Base-by-base conservation (phyloP, 2,888 invertebrate species). In the Nebria brevicollis region DNA sequence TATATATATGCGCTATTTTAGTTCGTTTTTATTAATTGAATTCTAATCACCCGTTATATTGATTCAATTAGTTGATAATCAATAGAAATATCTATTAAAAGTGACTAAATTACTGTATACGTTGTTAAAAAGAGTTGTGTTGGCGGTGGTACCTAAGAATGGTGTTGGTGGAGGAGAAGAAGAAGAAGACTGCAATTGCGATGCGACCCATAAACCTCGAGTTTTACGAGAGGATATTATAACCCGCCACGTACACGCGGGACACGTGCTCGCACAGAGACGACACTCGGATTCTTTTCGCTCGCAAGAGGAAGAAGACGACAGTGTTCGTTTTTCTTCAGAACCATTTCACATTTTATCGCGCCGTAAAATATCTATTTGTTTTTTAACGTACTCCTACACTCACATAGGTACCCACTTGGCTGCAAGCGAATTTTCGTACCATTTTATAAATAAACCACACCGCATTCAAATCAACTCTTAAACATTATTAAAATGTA, bases 341-440 rank as follows among this genome's bases (percentile, higher is more conserved):
- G 75, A 75, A 72, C 75, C 72, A 80, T 80, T 81, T 72, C 75
- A 72, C 79, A 76, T 81, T 81, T 81, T 81, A 81, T 81, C 81
- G 81, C 76, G 76, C 75, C 81, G 81, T 81, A 81, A 81, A 81
- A 81, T 81, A 81, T 76, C 81, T 81, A 81, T 81, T 81, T 81
- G 81, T 81, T 81, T 81, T 81, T 81, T 81, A 81, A 81, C 75
- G 81, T 76, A 72, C 81, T 81, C 76, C 76, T 81, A 81, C 76
- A 75, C 34, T 34, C 34, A 34, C 34, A 34, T 34, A 34, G 2
- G 2, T 34, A 34, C 34, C 34, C 34, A 34, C 34, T 34, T 34
- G 34, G 34, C 34, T 34, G 34, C 34, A 34, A 34, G 34, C 34
- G 34, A 20, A 20, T 20, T 20, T 20, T 20, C 20, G 0, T 20